These are phyloP conservation scores for Rhea americana DNA, from an alignment of 2,113 vertebrate genomes.

Conservation along the genomic window DNA sequence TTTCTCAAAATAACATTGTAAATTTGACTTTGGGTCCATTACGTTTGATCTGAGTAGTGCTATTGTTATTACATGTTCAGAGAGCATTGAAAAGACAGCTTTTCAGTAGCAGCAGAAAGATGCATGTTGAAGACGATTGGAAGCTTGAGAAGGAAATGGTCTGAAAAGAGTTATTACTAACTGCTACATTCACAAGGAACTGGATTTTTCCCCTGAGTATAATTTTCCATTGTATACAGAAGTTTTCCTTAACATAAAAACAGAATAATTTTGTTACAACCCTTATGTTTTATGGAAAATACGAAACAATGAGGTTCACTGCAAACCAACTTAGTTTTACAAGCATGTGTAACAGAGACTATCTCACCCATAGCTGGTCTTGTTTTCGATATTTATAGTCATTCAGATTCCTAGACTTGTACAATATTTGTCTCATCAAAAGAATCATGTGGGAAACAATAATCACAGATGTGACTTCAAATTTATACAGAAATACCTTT, in stretches of 20 bases:
- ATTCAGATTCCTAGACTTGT: background rate
- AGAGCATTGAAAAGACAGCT: background rate
- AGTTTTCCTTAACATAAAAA: background rate
- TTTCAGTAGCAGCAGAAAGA: background rate
- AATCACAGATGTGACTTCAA: background rate
- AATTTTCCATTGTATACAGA: background rate
- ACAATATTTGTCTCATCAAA: background rate
- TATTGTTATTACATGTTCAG: background rate
- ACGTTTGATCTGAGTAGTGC: background rate
- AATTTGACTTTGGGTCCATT: background rate
- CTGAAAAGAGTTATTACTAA: background rate
- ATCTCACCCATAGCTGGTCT: background rate
- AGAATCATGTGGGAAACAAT: background rate
- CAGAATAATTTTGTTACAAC: background rate
- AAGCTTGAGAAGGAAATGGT: background rate
- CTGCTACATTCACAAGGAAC: background rate
- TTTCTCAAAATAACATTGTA: background rate
- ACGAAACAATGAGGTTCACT: background rate
- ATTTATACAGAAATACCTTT: background rate
- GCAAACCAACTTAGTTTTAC: background rate
- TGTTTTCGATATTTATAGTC: background rate
- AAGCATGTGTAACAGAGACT: fast-evolving
- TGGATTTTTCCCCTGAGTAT: background rate
- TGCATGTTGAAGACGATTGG: background rate
- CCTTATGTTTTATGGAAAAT: background rate